Base-by-base conservation (phyloP, 2,113 vertebrate genomes). In the Platichthys flesus region DNA sequence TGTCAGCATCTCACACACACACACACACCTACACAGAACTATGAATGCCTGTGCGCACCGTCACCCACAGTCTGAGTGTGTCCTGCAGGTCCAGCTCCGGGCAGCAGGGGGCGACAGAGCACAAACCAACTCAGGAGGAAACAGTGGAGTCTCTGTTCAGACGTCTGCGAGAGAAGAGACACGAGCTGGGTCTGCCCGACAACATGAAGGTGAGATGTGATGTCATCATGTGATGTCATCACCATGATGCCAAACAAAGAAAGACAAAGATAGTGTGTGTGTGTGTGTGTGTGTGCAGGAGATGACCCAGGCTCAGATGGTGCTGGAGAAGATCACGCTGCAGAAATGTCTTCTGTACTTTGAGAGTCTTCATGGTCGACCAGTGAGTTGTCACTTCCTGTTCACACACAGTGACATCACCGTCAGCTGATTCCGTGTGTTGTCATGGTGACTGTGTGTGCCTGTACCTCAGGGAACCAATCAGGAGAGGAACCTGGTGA, bases 401-500 rank as follows among this genome's bases (percentile, higher is more conserved):
- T 14, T 16, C 6, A 24, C 1, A 2, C 10, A 14, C 54, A 24
- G 21, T 21, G n/a, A 56, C 54, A 56, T 56, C 54, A 56, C 21
- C 10, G 18, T 18, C 45, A 49, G 14, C 14, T 49, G 45, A 49
- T 47, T 4, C 45, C 16, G 49, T 52, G 9, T 42, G 2, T 13
- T 12, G 40, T 42, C 10, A 42, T 10, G 3, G 40, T n/a, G 54
- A 56, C 10, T 24, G 9, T 56, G 18, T 16, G 45, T 64, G 21
- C 63, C 2, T 82, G 20, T 76, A 35, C 68, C 1, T 52, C 82
- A 98, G 97, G 94, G 89, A 67, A 95, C 84, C 9, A 97, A 95
- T 76, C 95, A 96, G 92, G 97, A 97, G 74, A 96, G 91, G 84
- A 95, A 90, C 86, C 92, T 96, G 81, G 96, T 97, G 91, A 98